A percentile compares a stretch with the other conserved stretches of the same genome.
Evolutionary conservation across 2,797 vertebrate species (phyloP).

Genomic region (Peromyscus nudipes): DNA sequence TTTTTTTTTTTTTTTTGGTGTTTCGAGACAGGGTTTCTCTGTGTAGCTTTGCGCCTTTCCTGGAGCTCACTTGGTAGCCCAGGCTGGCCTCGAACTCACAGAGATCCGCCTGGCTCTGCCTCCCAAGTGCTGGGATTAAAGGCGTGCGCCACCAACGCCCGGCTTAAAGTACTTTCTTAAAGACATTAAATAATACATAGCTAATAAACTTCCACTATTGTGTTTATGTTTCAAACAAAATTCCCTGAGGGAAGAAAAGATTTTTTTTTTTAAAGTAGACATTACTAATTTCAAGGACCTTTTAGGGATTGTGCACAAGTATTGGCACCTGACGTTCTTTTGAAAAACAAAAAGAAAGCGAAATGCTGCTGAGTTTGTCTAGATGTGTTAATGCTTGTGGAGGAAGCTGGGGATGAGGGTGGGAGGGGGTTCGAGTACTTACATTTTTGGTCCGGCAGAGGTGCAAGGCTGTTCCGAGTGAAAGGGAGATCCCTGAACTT

Average conservation of each 20-base stretch:
- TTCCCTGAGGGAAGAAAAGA: not conserved
- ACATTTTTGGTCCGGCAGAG: slow-evolving; percentile 91
- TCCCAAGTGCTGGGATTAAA: not conserved
- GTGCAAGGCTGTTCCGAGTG: slow-evolving; percentile 88
- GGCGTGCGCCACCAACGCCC: not conserved
- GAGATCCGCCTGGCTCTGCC: too few species aligned
- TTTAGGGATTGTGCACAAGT: slow-evolving; percentile 39
- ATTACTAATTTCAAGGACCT: not conserved
- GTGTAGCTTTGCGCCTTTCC: too few species aligned
- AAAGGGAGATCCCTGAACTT: slow-evolving; percentile 87
- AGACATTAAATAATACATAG: not conserved
- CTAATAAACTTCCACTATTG: slow-evolving; percentile 13
- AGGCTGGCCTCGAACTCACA: too few species aligned
- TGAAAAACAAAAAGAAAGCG: slow-evolving; percentile 42
- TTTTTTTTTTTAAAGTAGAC: not conserved
- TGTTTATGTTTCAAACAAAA: slow-evolving; percentile 53
- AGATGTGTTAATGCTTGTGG: not conserved
- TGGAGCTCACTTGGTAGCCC: too few species aligned
- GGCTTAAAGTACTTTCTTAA: not conserved
- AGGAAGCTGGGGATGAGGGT: not conserved
- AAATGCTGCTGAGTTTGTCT: not conserved
- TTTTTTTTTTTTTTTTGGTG: too few species aligned
- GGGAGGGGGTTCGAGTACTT: slow-evolving; percentile 81
- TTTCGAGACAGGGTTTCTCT: too few species aligned
- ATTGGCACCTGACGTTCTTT: not conserved